phyloP scores from a whole-genome alignment of 2,113 vertebrate genomes.

The Cathartes aura region DNA sequence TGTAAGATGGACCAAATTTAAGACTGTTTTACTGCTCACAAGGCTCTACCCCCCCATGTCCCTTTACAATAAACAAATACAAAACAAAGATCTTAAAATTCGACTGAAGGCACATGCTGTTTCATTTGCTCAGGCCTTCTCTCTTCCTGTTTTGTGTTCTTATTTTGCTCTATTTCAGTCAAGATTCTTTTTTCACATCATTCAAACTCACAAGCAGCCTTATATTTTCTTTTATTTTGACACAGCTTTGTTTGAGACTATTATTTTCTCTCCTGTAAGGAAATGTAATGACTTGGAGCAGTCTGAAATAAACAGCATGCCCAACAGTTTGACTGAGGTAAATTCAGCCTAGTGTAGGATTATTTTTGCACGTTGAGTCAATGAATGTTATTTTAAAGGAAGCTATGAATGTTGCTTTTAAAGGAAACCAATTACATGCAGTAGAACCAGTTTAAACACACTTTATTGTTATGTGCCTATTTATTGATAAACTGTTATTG shows the following conservation, averaged over 20 bases:
- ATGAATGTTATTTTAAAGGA: no score
- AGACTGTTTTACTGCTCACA: not conserved
- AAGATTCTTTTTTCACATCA: not conserved
- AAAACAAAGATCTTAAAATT: not conserved
- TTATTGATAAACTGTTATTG: not conserved
- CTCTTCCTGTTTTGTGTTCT: not conserved
- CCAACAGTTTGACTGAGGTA: not conserved
- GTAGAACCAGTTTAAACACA: not conserved
- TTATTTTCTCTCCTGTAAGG: not conserved
- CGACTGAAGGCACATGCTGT: not conserved
- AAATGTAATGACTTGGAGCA: not conserved
- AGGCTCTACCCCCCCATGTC: not conserved
- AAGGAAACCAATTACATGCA: not conserved
- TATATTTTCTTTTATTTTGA: not conserved
- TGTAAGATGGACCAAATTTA: not conserved
- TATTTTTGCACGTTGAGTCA: not conserved
- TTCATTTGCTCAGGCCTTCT: not conserved
- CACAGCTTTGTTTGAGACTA: not conserved
- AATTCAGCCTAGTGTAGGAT: not conserved
- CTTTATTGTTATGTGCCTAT: not conserved
- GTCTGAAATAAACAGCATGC: not conserved
- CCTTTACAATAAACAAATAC: not conserved
- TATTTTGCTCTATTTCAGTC: not conserved
- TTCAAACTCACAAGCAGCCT: not conserved
- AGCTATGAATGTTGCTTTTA: not conserved